phyloP scores from a whole-genome alignment of 2,113 vertebrate species.

The Garra rufa region DNA sequence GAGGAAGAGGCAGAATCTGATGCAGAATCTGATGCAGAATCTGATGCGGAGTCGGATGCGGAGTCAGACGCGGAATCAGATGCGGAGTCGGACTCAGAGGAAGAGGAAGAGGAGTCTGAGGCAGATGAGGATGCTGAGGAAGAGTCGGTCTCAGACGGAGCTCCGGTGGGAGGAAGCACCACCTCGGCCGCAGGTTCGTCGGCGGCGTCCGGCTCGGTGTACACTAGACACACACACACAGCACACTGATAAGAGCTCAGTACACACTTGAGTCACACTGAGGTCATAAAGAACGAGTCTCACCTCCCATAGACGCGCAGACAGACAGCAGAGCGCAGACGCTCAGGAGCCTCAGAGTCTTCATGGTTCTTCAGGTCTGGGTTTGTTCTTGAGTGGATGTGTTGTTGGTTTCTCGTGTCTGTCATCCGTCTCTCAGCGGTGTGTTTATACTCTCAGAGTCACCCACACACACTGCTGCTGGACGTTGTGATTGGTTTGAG shows the following conservation, averaged over 20 bases:
- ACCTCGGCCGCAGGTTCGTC: slow-evolving; percentile 52
- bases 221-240: slow-evolving; percentile 9
- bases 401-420: slow-evolving; percentile 52
- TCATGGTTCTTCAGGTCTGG: slow-evolving; percentile 68
- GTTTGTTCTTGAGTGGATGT: slow-evolving; percentile 27
- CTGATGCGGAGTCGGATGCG: neutral
- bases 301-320: slow-evolving; percentile 74
- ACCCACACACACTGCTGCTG: slow-evolving; percentile 61
- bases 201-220: slow-evolving; percentile 49
- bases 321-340: slow-evolving; percentile 73
- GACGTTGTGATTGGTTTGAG: slow-evolving; percentile 72
- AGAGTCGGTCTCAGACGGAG: slow-evolving; percentile 1
- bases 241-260: neutral
- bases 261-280: neutral
- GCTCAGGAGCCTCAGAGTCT: slow-evolving; percentile 73
- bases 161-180: slow-evolving; percentile 49
- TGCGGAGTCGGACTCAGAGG: slow-evolving; percentile 57
- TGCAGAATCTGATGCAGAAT: slow-evolving; percentile 53
- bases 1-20: slow-evolving; percentile 62
- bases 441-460: slow-evolving; percentile 72
- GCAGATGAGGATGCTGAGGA: slow-evolving; percentile 61
- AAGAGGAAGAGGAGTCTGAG: slow-evolving; percentile 36
- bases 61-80: slow-evolving; percentile 54
- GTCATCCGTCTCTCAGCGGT: slow-evolving; percentile 42
- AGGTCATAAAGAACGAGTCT: slow-evolving; percentile 38